Percentiles rank a stretch among this genome's conserved stretches.
phyloP scores from a whole-genome alignment of 2,797 vertebrate species.

The Lateolabrax maculatus region DNA sequence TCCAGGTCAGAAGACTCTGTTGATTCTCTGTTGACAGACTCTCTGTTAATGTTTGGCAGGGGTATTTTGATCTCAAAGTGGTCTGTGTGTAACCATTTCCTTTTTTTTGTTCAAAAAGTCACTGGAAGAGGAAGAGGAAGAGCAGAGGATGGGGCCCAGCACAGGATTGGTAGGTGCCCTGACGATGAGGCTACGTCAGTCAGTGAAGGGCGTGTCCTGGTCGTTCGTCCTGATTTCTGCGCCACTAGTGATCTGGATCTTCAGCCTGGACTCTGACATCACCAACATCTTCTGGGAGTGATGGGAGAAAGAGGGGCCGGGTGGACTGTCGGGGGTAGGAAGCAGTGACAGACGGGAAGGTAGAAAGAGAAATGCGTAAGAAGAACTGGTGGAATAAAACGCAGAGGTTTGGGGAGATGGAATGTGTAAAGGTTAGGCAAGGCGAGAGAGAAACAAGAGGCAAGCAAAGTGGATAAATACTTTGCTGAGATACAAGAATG shows the following conservation, averaged over 20 bases:
- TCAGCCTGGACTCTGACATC: slow-evolving; percentile 89
- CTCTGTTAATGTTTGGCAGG: not conserved
- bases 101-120: slow-evolving; percentile 41
- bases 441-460: slow-evolving; percentile 4
- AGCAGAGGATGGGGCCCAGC: slow-evolving; percentile 35
- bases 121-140: slow-evolving; percentile 78
- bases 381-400: slow-evolving; percentile 6
- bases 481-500: not conserved
- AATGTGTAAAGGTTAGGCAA: not conserved
- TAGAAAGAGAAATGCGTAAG: not conserved
- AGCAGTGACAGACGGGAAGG: not conserved
- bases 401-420: not conserved
- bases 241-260: slow-evolving; percentile 86
- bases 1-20: slow-evolving; percentile 59
- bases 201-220: slow-evolving; percentile 84
- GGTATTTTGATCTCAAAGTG: not conserved
- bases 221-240: slow-evolving; percentile 81
- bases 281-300: slow-evolving; percentile 86
- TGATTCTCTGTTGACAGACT: no score
- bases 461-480: not conserved
- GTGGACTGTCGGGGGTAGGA: slow-evolving; percentile 1
- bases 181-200: slow-evolving; percentile 48
- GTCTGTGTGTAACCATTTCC: not conserved
- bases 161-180: slow-evolving; percentile 6
- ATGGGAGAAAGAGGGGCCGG: not conserved